These are phyloP conservation scores for Rhinoptilus africanus DNA, from an alignment of 2,113 vertebrate species.

Conservation along the genomic window DNA sequence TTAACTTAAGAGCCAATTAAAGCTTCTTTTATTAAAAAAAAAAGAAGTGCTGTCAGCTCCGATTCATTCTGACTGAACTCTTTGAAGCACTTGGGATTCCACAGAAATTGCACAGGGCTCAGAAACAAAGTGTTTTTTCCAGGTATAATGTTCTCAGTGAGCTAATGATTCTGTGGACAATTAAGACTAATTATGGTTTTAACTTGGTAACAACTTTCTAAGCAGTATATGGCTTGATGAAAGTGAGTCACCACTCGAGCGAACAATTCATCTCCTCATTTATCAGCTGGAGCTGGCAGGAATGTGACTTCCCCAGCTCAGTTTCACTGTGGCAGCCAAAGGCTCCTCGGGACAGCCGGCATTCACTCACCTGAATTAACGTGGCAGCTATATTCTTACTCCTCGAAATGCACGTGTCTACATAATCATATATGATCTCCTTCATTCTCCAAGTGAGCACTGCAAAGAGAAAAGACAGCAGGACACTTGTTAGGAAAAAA, in stretches of 20 bases:
- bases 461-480: background rate
- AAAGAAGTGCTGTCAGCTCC: background rate
- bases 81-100: background rate
- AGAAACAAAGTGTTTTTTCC: background rate
- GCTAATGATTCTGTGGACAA: background rate
- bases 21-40: background rate
- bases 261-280: background rate
- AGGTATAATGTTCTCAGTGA: background rate
- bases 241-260: background rate
- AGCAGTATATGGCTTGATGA: background rate
- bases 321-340: rapidly evolving
- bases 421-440: rapidly evolving
- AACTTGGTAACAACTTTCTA: background rate
- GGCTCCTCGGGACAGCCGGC: rapidly evolving
- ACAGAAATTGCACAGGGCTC: background rate
- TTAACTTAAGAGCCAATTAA: constrained; percentile 27
- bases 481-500: background rate
- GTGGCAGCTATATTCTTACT: background rate
- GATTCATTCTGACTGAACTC: background rate
- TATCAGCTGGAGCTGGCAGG: background rate
- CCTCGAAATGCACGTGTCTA: background rate
- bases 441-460: too few species aligned
- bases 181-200: background rate
- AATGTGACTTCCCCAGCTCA: rapidly evolving
- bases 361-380: background rate